These are phyloP conservation scores for Brenthis daphne DNA, from an alignment of 2,888 invertebrate species.

Conservation along the genomic window DNA sequence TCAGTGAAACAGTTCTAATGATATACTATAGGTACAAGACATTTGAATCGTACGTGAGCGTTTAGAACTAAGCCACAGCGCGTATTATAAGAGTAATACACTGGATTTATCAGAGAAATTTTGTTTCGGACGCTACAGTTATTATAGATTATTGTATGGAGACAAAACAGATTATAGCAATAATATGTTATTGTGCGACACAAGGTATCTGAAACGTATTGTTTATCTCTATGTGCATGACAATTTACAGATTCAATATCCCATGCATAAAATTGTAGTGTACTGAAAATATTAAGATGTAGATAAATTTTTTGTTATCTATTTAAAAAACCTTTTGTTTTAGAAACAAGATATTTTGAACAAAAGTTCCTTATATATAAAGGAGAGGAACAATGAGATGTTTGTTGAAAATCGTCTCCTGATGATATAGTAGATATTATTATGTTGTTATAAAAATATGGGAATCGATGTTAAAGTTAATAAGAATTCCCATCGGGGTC, in stretches of 20 bases:
- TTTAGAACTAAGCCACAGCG: constrained; percentile 18
- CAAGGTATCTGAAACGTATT: constrained; percentile 73
- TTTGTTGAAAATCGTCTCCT: too few relatives aligned
- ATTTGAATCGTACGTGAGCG: constrained; percentile 20
- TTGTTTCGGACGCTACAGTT: constrained; percentile 33
- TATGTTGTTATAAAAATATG: too few relatives aligned
- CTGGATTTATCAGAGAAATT: constrained; percentile 40
- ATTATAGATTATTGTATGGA: constrained; percentile 53
- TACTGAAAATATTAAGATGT: constrained; percentile 40
- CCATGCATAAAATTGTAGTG: constrained; percentile 61
- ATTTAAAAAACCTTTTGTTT: too few relatives aligned
- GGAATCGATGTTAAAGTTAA: too few relatives aligned
- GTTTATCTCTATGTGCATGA: constrained; percentile 78
- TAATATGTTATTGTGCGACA: constrained; percentile 75
- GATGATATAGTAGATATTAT: too few relatives aligned
- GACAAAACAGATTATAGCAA: constrained; percentile 66
- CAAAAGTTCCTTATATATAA: too few relatives aligned
- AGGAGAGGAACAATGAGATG: too few relatives aligned
- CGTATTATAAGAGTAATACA: constrained; percentile 33
- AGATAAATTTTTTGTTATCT: too few relatives aligned
- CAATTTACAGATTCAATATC: constrained; percentile 75
- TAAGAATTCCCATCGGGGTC: too few relatives aligned
- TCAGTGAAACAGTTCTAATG: neutral
- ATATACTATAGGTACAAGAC: constrained; percentile 13
- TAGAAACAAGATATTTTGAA: too few relatives aligned